A percentile compares a stretch with the other conserved stretches of the same genome.
These are phyloP conservation scores for Centruroides sculpturatus DNA, from an alignment of 1,140 invertebrate species.

Conservation along the genomic window DNA sequence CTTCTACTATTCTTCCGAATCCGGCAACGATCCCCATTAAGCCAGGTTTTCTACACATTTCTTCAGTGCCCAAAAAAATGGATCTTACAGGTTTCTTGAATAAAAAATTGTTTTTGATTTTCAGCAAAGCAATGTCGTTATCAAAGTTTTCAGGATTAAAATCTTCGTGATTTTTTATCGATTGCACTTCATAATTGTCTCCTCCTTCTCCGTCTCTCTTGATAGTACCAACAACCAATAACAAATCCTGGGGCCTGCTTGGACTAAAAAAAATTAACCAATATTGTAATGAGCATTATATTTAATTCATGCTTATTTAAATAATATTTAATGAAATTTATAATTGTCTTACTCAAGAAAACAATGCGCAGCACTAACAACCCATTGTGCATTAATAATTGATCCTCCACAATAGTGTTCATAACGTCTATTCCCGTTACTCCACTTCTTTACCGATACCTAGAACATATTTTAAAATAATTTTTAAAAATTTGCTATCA, in stretches of 20 bases:
- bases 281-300: too few relatives aligned
- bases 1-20: slow-evolving; percentile 16
- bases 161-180: slow-evolving; percentile 18
- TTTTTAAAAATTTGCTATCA: too few relatives aligned
- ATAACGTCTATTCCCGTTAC: too few relatives aligned
- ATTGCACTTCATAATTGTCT: slow-evolving; percentile 4
- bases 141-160: slow-evolving; percentile 40
- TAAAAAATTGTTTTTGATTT: slow-evolving; percentile 24
- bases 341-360: too few relatives aligned
- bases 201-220: slow-evolving; percentile 3
- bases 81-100: slow-evolving; percentile 52
- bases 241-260: background rate
- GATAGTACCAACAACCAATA: slow-evolving; percentile 14
- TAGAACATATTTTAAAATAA: too few relatives aligned
- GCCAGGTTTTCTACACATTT: slow-evolving; percentile 10
- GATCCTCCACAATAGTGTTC: too few relatives aligned
- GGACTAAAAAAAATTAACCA: too few relatives aligned
- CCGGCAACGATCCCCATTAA: slow-evolving; percentile 12
- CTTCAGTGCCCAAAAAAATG: slow-evolving; percentile 47
- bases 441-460: too few relatives aligned
- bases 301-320: too few relatives aligned
- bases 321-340: too few relatives aligned
- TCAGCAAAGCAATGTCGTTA: slow-evolving; percentile 51
- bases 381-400: too few relatives aligned
- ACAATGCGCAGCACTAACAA: too few relatives aligned